Conservation (phyloP, 2,797 vertebrate species). For the Acanthornis magna region DNA sequence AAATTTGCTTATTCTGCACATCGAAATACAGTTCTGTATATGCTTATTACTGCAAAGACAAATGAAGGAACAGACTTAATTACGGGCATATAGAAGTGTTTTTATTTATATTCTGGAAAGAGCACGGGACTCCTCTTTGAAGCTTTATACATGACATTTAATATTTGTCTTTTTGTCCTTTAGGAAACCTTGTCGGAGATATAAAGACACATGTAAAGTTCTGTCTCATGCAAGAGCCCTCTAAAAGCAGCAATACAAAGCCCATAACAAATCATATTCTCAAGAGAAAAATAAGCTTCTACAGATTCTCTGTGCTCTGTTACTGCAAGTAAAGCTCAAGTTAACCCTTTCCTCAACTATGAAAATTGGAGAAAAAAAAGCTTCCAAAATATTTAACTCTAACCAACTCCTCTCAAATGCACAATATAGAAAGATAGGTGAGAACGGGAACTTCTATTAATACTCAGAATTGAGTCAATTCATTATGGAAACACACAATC, state of each 20-base stretch:
- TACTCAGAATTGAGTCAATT: background rate
- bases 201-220: background rate
- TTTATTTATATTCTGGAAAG: background rate
- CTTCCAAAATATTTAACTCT: background rate
- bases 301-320: background rate
- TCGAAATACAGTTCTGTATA: background rate
- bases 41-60: background rate
- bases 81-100: background rate
- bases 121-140: background rate
- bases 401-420: accelerated
- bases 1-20: background rate
- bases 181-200: background rate
- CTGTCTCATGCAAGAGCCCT: background rate
- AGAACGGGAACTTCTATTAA: background rate
- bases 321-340: background rate
- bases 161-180: background rate
- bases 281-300: background rate
- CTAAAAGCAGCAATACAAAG: background rate
- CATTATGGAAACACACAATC: accelerated
- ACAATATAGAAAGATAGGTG: accelerated
- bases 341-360: background rate
- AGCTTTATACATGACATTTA: background rate
- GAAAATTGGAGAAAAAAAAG: background rate
- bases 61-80: background rate
- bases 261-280: background rate